Evolutionary conservation across 2,797 vertebrate genomes (phyloP).

Genomic region (Fistularia tabacaria): DNA sequence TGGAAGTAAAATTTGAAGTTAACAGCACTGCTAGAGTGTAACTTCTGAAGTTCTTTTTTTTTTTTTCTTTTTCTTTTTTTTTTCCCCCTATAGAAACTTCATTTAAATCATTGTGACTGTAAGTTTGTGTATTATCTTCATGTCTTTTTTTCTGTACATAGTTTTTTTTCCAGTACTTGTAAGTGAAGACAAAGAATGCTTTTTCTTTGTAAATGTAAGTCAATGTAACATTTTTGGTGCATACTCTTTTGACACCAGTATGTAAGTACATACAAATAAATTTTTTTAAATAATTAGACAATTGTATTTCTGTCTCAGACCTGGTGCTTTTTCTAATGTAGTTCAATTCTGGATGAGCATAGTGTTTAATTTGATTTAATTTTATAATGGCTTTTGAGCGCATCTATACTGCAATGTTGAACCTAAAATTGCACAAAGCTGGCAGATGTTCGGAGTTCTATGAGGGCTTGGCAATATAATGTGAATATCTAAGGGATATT

Average conservation of each 20-base stretch:
- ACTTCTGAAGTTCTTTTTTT: conserved; percentile 30
- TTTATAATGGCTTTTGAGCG: too few species aligned
- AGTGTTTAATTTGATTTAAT: too few species aligned
- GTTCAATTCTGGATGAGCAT: too few species aligned
- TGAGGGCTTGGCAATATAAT: too few species aligned
- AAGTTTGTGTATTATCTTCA: conserved; percentile 63
- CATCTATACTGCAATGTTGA: too few species aligned
- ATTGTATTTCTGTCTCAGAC: neutral
- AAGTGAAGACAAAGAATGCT: conserved; percentile 60
- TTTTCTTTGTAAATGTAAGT: conserved; percentile 73
- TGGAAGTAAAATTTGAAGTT: conserved; percentile 47
- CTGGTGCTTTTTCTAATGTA: too few species aligned
- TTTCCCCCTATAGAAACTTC: conserved; percentile 28
- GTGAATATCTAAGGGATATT: too few species aligned
- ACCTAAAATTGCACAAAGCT: too few species aligned
- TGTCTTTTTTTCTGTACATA: conserved; percentile 77
- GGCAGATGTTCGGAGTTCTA: too few species aligned
- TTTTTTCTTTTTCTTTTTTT: conserved; percentile 4
- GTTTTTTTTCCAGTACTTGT: conserved; percentile 75
- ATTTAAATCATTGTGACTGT: conserved; percentile 59
- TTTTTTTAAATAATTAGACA: conserved; percentile 72
- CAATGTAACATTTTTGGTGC: conserved; percentile 74
- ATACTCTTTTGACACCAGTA: conserved; percentile 75
- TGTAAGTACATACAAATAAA: conserved; percentile 79
- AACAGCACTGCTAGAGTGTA: conserved; percentile 38